Conservation (phyloP, 2,113 vertebrate genomes). For the Macheiramphus alcinus region DNA sequence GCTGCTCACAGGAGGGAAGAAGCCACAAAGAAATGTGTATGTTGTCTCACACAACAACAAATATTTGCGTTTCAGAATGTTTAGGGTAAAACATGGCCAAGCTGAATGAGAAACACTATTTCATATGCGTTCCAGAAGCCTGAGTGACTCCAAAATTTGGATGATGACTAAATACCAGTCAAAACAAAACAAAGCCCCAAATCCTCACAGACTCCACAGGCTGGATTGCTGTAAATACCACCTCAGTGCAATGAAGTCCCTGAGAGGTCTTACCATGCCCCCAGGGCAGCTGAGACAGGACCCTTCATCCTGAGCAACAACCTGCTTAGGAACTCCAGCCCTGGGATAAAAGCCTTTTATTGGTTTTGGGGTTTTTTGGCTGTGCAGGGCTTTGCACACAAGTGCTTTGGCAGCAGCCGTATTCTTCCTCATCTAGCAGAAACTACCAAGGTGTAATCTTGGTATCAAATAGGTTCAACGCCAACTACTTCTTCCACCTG, state of each 20-base stretch:
- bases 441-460: neutral
- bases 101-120: neutral
- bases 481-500: neutral
- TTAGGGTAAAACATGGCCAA: neutral
- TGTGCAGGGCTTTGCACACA: neutral
- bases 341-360: neutral
- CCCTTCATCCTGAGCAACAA: neutral
- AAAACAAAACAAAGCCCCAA: neutral
- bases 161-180: neutral
- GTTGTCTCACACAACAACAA: neutral
- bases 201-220: neutral
- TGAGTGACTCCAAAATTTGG: neutral
- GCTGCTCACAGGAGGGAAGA: neutral
- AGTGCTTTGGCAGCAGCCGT: neutral
- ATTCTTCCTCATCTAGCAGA: neutral
- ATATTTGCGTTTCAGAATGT: neutral
- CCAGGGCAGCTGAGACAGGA: neutral
- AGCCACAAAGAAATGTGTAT: neutral
- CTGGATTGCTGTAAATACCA: neutral
- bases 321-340: neutral
- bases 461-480: neutral
- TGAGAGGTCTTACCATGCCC: neutral
- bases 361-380: neutral
- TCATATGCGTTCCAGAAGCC: neutral
- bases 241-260: neutral